phyloP scores from a whole-genome alignment of 2,797 vertebrate species.

The Danio tinwini region DNA sequence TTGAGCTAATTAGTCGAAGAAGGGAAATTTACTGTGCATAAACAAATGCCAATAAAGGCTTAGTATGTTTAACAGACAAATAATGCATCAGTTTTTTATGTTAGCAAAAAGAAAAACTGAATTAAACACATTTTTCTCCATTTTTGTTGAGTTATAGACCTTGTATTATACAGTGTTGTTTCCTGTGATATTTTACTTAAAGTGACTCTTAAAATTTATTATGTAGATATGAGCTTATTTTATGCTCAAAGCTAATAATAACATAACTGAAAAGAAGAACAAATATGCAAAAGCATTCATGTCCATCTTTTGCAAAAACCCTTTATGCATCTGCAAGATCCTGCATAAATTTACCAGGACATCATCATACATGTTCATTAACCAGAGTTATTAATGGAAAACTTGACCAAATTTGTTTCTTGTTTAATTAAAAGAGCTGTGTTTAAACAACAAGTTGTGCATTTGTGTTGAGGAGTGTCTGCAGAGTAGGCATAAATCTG shows the following conservation, averaged over 20 bases:
- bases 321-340: background rate
- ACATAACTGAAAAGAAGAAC: background rate
- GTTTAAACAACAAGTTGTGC: background rate
- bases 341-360: background rate
- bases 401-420: too few species aligned
- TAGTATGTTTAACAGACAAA: too few species aligned
- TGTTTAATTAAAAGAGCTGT: background rate
- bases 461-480: background rate
- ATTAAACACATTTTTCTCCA: background rate
- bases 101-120: background rate
- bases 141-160: background rate
- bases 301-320: constrained; percentile 6
- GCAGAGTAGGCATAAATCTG: background rate
- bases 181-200: background rate
- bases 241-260: background rate
- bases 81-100: too few species aligned
- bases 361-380: constrained; percentile 9
- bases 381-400: background rate
- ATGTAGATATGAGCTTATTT: background rate
- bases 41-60: too few species aligned
- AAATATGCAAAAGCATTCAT: constrained; percentile 4
- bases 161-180: background rate
- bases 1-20: too few species aligned
- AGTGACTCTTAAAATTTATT: background rate
- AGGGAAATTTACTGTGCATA: too few species aligned